Evolutionary conservation across 2,888 invertebrate genomes (phyloP).

Genomic region (Drymonia ruficornis): DNA sequence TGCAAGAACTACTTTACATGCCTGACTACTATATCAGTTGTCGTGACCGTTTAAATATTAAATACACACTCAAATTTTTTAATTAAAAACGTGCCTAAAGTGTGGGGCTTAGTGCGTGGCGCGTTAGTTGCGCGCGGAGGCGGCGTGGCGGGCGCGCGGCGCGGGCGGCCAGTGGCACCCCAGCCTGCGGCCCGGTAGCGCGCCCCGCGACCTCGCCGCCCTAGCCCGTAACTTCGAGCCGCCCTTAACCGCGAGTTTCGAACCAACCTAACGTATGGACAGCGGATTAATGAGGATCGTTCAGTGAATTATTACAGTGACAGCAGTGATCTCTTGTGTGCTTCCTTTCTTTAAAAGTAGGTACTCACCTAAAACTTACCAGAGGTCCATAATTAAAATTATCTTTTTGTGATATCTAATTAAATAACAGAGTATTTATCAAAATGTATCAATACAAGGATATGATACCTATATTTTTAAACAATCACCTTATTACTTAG

Average conservation of each 20-base stretch:
- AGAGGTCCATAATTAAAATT: neutral
- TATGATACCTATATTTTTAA: too few relatives aligned
- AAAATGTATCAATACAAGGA: too few relatives aligned
- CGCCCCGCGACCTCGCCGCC: constrained; percentile 47
- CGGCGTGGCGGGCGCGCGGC: constrained; percentile 49
- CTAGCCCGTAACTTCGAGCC: constrained; percentile 44
- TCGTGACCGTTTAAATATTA: constrained; percentile 35
- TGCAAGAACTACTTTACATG: constrained; percentile 20
- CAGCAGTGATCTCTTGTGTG: constrained; percentile 43
- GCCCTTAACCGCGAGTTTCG: constrained; percentile 44
- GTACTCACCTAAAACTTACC: constrained; percentile 13
- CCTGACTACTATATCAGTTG: constrained; percentile 27
- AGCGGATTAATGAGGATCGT: constrained; percentile 46
- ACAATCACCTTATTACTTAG: too few relatives aligned
- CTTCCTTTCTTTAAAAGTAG: constrained; percentile 22
- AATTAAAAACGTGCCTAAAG: constrained; percentile 30
- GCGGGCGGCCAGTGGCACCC: constrained; percentile 67
- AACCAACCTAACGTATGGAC: constrained; percentile 35
- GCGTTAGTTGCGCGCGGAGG: constrained; percentile 47
- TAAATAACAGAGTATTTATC: too few relatives aligned
- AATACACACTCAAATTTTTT: constrained; percentile 27
- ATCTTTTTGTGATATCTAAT: neutral
- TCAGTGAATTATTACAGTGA: constrained; percentile 42
- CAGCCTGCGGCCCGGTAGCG: constrained; percentile 66
- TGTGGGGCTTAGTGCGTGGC: constrained; percentile 29